Conservation (phyloP, 2,113 vertebrate species). For the Larimichthys crocea region DNA sequence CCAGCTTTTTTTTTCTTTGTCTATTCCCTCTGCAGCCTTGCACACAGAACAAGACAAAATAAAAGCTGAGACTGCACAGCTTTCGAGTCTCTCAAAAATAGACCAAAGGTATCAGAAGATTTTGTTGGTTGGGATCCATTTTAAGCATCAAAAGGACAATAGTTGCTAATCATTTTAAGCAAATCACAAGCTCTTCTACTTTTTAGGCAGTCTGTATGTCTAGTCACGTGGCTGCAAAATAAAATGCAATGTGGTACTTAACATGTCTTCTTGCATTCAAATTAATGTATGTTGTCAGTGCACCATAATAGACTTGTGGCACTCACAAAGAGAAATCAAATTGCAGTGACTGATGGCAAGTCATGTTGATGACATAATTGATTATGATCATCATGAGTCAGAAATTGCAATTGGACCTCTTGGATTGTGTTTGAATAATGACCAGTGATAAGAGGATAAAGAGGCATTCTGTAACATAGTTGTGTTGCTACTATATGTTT, state of each 20-base stretch:
- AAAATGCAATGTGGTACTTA: not conserved
- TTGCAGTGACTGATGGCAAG: no score
- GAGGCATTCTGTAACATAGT: no score
- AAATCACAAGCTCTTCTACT: not conserved
- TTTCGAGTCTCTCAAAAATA: not conserved
- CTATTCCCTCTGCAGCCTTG: not conserved
- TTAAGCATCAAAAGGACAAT: not conserved
- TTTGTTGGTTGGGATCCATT: not conserved
- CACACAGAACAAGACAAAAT: not conserved
- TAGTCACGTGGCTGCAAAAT: not conserved
- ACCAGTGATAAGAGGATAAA: no score
- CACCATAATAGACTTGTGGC: not conserved
- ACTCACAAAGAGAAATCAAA: no score
- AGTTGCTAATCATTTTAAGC: not conserved
- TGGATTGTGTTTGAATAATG: no score
- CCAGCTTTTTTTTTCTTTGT: conserved; percentile 5
- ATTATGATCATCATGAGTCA: no score
- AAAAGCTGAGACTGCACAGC: conserved; percentile 8
- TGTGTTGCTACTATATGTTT: no score
- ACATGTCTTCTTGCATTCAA: not conserved
- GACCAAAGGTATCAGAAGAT: not conserved
- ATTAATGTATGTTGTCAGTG: not conserved
- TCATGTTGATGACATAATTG: no score
- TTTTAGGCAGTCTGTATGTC: not conserved
- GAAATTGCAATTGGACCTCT: no score